Base-by-base conservation (phyloP, 2,113 vertebrate species). In the Rhadina sibilatrix region DNA sequence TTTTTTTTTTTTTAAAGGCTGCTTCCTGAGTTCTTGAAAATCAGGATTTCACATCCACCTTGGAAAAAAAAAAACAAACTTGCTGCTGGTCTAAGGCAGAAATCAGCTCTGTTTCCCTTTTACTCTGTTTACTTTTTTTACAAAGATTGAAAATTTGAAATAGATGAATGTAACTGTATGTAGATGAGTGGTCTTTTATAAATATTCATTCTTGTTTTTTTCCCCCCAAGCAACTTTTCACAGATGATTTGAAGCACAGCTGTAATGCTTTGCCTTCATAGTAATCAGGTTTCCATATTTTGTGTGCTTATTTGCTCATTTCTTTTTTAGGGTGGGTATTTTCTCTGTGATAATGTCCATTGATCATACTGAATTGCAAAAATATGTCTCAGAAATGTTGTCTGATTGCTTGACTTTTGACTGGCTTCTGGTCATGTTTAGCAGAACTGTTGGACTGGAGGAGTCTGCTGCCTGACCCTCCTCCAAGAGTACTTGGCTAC, bases 401-500 rank as follows among this genome's bases (percentile, higher is more conserved):
- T 63, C 63, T 90, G 75, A 66, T 69, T 96, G 13, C 8, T 90
- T 96, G 71, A 81, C 52, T 94, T 91, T 75, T 90, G 71, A 71
- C 56, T 90, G 47, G 24, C 50, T 92, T 92, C 38, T 88, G 40
- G 68, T 80, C 49, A 30, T 59, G 25, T n/a, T 89, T 87, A 80
- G 35, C 20, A 90, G 76, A 92, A 75, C 90, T 95, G 68, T 15
- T 24, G 37, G 18, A 40, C 40, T 56, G 56, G 33, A 91, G 14
- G 37, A 35, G 2, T 16, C 42, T 89, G 27, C 33, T 84, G 69
- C 27, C 61, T 85, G 37, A 91, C n/a, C 40, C 1, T 91, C 70
- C n/a, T 82, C 30, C 37, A 81, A 68, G 22, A 20, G 8, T 76
- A 75, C 70, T 89, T 91, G 72, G 74, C 46, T 83, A 54, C 22